Evolutionary conservation across 2,797 vertebrate species (phyloP).

Genomic region (Sphenodon punctatus): DNA sequence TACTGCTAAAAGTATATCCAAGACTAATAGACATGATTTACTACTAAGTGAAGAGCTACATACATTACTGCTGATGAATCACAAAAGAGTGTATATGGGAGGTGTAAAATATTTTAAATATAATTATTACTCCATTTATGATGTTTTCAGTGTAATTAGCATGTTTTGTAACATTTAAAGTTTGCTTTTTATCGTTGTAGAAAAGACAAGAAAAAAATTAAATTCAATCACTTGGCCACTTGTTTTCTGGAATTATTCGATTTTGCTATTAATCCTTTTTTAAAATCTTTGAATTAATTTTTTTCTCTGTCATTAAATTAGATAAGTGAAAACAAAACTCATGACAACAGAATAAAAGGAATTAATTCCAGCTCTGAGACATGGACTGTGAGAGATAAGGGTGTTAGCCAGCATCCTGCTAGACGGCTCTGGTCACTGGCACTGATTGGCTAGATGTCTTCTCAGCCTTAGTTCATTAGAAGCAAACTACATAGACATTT

Average conservation of each 20-base stretch:
- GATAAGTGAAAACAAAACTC: conserved; percentile 11
- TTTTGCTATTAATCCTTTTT: background rate
- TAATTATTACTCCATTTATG: background rate
- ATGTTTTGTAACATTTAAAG: background rate
- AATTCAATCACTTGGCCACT: background rate
- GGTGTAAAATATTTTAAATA: too few species aligned
- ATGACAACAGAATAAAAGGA: conserved; percentile 24
- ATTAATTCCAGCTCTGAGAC: conserved; percentile 25
- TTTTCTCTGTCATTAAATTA: conserved; percentile 8
- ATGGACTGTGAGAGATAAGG: conserved; percentile 15
- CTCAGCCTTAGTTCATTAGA: conserved; percentile 52
- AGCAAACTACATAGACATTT: conserved; percentile 62
- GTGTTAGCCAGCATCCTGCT: conserved; percentile 19
- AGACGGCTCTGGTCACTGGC: conserved; percentile 20
- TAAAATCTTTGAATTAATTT: background rate
- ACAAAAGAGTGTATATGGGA: too few species aligned
- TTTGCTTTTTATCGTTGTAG: background rate
- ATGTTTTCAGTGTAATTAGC: background rate
- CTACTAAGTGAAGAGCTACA: too few species aligned
- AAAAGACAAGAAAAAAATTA: background rate
- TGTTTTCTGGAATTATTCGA: background rate
- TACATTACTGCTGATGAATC: too few species aligned
- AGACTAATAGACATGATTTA: background rate
- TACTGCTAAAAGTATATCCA: background rate
- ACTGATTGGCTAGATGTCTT: conserved; percentile 18